Conservation (phyloP, 2,888 invertebrate species). For the Melitaea athalia region DNA sequence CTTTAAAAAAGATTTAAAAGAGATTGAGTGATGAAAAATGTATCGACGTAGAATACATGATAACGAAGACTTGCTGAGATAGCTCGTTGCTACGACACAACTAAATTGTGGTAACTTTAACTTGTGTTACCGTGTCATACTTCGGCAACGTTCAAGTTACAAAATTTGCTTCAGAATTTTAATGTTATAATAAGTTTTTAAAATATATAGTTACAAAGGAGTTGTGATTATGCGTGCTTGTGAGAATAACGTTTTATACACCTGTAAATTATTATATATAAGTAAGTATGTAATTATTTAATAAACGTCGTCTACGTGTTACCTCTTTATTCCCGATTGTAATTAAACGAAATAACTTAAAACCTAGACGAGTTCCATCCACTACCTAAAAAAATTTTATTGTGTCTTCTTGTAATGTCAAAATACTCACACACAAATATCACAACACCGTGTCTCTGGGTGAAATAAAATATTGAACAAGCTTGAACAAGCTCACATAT, state of each 20-base stretch:
- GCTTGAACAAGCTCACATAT: conserved; percentile 47
- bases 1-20: no score
- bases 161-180: conserved; percentile 5
- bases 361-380: no score
- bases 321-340: no score
- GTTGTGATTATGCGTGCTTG: no score
- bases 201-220: no score
- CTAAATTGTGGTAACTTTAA: conserved; percentile 6
- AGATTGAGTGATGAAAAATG: conserved; percentile 73
- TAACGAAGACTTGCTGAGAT: conserved; percentile 56
- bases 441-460: conserved; percentile 2
- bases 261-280: no score
- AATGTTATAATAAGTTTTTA: neutral
- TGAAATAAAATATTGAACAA: conserved; percentile 19
- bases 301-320: no score
- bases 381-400: no score
- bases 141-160: neutral
- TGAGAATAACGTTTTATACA: no score
- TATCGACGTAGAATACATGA: conserved; percentile 63
- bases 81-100: conserved; percentile 43
- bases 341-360: no score
- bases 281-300: no score
- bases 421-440: conserved; percentile 6
- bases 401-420: neutral
- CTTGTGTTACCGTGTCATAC: conserved; percentile 4